Conservation (phyloP, 1,140 invertebrate species). For the Lasioglossum baleicum region DNA sequence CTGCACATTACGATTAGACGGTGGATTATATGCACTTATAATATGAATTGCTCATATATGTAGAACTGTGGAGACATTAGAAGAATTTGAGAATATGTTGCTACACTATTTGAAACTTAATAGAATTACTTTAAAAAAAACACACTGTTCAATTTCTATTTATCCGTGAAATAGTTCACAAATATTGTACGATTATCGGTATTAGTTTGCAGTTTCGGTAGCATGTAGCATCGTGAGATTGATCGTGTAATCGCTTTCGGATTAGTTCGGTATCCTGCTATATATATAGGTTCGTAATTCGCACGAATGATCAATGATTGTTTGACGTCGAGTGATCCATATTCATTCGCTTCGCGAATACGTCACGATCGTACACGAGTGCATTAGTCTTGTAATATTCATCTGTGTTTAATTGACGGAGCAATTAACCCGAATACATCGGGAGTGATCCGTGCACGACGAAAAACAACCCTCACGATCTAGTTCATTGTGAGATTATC, state of each 20-base stretch:
- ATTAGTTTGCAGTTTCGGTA: too few species aligned
- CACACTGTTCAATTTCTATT: too few species aligned
- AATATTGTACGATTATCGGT: too few species aligned
- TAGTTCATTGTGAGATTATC: background rate
- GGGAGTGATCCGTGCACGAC: background rate
- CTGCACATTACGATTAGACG: too few species aligned
- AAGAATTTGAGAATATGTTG: too few species aligned
- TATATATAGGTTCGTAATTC: background rate
- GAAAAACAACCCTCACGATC: background rate
- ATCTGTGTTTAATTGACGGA: slow-evolving; percentile 14
- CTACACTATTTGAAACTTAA: too few species aligned
- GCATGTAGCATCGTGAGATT: background rate
- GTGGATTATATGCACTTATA: too few species aligned
- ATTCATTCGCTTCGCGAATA: slow-evolving; percentile 7
- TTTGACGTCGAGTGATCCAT: background rate
- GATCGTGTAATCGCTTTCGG: background rate
- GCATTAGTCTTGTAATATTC: background rate
- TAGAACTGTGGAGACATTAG: too few species aligned
- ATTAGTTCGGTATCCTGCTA: background rate
- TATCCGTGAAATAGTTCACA: too few species aligned
- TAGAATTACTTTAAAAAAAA: too few species aligned
- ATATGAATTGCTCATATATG: too few species aligned
- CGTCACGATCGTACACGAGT: background rate
- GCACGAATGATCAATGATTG: slow-evolving; percentile 6
- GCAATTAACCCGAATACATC: slow-evolving; percentile 18